A percentile compares a stretch with the other conserved stretches of the same genome.
Evolutionary conservation across 2,113 vertebrate genomes (phyloP).

Genomic region (Agelaius tricolor): DNA sequence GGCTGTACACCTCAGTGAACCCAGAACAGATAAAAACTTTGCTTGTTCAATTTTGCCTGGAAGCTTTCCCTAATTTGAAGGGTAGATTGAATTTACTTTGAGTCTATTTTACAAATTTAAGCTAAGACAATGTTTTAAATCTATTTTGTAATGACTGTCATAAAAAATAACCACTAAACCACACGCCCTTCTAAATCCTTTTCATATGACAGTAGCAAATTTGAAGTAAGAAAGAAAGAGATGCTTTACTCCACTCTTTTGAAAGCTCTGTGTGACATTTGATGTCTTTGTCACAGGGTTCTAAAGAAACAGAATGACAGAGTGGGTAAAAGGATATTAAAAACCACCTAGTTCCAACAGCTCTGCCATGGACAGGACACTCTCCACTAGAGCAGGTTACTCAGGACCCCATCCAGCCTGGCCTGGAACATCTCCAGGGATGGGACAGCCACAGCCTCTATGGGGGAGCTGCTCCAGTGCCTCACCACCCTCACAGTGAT

Average conservation of each 20-base stretch:
- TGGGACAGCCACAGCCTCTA: background rate
- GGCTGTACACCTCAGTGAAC: background rate
- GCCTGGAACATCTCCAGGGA: background rate
- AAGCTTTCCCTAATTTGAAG: background rate
- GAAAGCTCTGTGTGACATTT: background rate
- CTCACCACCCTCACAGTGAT: background rate
- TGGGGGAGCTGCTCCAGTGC: background rate
- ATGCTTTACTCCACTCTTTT: background rate
- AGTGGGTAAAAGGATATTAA: background rate
- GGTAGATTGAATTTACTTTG: background rate
- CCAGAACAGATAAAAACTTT: background rate
- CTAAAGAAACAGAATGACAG: background rate
- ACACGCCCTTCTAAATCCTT: background rate
- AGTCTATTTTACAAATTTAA: background rate
- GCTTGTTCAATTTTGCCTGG: background rate
- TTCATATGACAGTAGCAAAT: background rate
- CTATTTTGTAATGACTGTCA: background rate
- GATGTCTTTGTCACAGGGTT: background rate
- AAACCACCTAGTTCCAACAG: background rate
- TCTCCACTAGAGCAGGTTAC: background rate
- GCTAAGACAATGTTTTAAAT: background rate
- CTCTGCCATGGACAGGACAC: background rate
- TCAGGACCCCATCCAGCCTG: background rate
- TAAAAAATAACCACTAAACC: background rate
- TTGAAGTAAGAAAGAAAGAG: background rate